Percentiles rank a stretch among this genome's conserved stretches.
phyloP scores from a whole-genome alignment of 2,797 vertebrate genomes.

The Anomalospiza imberbis region DNA sequence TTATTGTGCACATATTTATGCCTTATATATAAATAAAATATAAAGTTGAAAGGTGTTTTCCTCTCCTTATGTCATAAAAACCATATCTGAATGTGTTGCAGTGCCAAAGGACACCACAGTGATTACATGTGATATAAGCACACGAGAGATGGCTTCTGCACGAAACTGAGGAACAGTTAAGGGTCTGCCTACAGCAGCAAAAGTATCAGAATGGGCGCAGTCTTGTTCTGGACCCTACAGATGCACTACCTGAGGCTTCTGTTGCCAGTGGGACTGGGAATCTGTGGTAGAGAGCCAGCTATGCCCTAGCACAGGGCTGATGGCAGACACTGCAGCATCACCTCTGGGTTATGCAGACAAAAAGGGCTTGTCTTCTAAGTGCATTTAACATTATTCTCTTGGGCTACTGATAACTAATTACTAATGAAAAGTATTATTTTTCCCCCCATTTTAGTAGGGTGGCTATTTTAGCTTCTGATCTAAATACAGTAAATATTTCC shows the following conservation, averaged over 20 bases:
- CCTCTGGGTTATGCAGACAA: background rate
- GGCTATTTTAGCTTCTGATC: background rate
- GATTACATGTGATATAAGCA: background rate
- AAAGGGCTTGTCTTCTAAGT: background rate
- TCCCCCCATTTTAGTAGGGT: background rate
- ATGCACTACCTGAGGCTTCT: background rate
- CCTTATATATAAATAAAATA: background rate
- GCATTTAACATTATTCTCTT: background rate
- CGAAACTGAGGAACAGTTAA: background rate
- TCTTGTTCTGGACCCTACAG: background rate
- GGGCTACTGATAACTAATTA: background rate
- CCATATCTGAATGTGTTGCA: background rate
- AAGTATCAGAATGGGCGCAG: background rate
- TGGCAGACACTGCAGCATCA: background rate
- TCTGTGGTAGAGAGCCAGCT: background rate
- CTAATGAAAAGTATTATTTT: background rate
- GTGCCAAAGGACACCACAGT: background rate
- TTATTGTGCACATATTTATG: background rate
- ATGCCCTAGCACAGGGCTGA: fast-evolving
- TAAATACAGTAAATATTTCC: background rate
- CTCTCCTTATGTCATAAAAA: background rate
- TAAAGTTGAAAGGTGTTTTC: background rate
- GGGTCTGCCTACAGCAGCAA: background rate
- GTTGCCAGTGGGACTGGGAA: fast-evolving
- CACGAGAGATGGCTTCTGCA: background rate